Conservation (phyloP, 2,797 vertebrate genomes). For the Syngnathus acus region DNA sequence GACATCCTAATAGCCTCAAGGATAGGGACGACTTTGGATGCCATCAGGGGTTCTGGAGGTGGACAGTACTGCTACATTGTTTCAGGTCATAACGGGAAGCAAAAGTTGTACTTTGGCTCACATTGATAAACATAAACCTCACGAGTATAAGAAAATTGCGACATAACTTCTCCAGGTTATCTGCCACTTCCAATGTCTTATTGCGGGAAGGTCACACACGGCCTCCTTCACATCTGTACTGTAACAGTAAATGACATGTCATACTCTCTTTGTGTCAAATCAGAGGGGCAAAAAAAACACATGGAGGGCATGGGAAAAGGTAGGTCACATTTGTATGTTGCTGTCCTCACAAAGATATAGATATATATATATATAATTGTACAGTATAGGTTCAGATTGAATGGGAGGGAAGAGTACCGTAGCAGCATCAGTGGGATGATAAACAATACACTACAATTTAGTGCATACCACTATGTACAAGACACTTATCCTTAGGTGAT, state of each 20-base stretch:
- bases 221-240: slow-evolving; percentile 28
- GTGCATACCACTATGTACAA: slow-evolving; percentile 69
- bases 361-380: slow-evolving; percentile 52
- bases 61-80: slow-evolving; percentile 65
- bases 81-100: slow-evolving; percentile 18
- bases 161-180: slow-evolving; percentile 17
- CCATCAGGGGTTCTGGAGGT: slow-evolving; percentile 32
- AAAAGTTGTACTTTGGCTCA: slow-evolving; percentile 15
- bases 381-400: slow-evolving; percentile 48
- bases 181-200: slow-evolving; percentile 16
- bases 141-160: slow-evolving; percentile 17
- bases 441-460: slow-evolving; percentile 62
- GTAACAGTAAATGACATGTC: slow-evolving; percentile 16
- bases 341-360: slow-evolving; percentile 57
- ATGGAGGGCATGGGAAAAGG: background rate
- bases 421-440: slow-evolving; percentile 66
- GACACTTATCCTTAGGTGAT: slow-evolving; percentile 47
- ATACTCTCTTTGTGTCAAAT: slow-evolving; percentile 22
- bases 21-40: slow-evolving; percentile 9
- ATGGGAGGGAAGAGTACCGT: slow-evolving; percentile 41
- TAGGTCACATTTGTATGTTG: slow-evolving; percentile 38
- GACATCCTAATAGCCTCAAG: slow-evolving; percentile 43
- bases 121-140: slow-evolving; percentile 18
- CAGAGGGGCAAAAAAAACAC: slow-evolving; percentile 44
- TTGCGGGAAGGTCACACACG: slow-evolving; percentile 14